Conservation (phyloP, 37 sponge, comb jelly and placozoan genomes). For the Crambe crambe region DNA sequence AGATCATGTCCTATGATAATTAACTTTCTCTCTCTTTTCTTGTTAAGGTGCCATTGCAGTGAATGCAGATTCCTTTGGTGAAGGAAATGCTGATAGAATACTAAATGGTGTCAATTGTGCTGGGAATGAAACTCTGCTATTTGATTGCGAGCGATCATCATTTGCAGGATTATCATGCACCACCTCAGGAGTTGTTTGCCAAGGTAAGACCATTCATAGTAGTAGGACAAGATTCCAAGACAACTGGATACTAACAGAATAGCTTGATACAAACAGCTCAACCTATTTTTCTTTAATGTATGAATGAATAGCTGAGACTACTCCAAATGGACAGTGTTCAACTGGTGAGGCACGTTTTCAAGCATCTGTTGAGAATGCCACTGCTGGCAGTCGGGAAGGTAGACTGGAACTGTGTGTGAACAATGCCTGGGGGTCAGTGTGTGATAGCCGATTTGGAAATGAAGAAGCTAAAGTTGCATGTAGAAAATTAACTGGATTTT, state of each 20-base stretch:
- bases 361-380: not conserved
- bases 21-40: too few relatives aligned
- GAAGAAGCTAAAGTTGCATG: constrained; percentile 28
- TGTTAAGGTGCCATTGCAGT: constrained; percentile 30
- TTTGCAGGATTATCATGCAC: not conserved
- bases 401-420: constrained; percentile 29
- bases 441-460: constrained; percentile 3
- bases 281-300: too few relatives aligned
- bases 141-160: not conserved
- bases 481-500: not conserved
- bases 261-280: too few relatives aligned
- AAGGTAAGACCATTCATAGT: constrained; percentile 31
- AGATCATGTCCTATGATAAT: not conserved
- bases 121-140: not conserved
- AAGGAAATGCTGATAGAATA: constrained; percentile 6
- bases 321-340: not conserved
- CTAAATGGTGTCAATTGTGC: not conserved
- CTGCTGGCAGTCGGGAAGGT: not conserved
- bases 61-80: constrained; percentile 27
- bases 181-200: constrained; percentile 32
- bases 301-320: not conserved
- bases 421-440: constrained; percentile 40
- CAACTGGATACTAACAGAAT: too few relatives aligned
- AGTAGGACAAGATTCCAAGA: too few relatives aligned
- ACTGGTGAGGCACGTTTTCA: constrained; percentile 14